These are phyloP conservation scores for Lepidurus packardi DNA, from an alignment of 1,140 invertebrate genomes.

Conservation along the genomic window DNA sequence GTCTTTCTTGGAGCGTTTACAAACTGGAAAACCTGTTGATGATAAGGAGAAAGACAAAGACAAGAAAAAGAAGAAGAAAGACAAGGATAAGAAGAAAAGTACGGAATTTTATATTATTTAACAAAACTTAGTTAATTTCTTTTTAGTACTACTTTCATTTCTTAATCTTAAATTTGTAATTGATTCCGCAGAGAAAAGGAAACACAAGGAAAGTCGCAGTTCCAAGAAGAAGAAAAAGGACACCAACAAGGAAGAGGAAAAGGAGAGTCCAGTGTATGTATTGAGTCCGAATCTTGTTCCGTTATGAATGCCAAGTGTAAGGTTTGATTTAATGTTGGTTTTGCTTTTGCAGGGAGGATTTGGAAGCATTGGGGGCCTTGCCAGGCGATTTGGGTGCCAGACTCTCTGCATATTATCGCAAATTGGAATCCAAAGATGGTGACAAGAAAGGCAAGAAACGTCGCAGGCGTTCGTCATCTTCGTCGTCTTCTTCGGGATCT, in stretches of 20 bases:
- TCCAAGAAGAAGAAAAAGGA: slow-evolving; percentile 34
- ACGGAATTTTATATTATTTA: neutral
- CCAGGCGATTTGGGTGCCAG: slow-evolving; percentile 69
- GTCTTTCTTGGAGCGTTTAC: slow-evolving; percentile 71
- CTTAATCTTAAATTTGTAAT: neutral
- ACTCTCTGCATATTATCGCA: slow-evolving; percentile 67
- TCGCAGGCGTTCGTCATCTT: slow-evolving; percentile 28
- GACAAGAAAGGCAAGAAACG: slow-evolving; percentile 34
- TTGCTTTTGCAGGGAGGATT: neutral
- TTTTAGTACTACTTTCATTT: too few relatives aligned
- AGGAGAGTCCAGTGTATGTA: neutral
- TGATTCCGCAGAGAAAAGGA: slow-evolving; percentile 23
- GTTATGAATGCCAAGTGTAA: neutral
- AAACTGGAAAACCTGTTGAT: slow-evolving; percentile 52
- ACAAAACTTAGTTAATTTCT: neutral
- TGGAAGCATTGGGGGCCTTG: neutral
- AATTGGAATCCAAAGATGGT: slow-evolving; percentile 51
- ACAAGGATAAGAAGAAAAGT: slow-evolving; percentile 35
- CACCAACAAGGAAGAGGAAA: slow-evolving; percentile 27
- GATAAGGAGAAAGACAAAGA: slow-evolving; percentile 42
- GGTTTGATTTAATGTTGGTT: neutral
- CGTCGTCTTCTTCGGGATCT: slow-evolving; percentile 25
- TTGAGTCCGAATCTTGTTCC: neutral
- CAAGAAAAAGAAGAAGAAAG: slow-evolving; percentile 40
- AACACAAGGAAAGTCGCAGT: slow-evolving; percentile 28